These are phyloP conservation scores for Drosophila saltans DNA, from an alignment of 1,140 invertebrate species.

Conservation along the genomic window DNA sequence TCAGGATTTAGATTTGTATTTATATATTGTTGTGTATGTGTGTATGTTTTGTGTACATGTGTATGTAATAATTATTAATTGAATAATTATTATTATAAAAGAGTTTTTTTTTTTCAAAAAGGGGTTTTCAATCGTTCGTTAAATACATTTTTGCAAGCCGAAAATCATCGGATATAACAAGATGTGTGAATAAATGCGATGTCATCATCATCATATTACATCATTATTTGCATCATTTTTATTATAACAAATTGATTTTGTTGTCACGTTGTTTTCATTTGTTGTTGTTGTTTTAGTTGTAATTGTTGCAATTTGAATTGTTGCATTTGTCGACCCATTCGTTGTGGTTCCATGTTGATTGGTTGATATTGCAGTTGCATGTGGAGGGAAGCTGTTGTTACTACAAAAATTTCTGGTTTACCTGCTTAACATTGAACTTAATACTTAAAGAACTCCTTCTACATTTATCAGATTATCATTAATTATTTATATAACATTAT, in stretches of 20 bases:
- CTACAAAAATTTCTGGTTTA: slow-evolving; percentile 55
- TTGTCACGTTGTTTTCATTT: slow-evolving; percentile 55
- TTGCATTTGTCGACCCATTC: slow-evolving; percentile 25
- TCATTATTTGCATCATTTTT: slow-evolving; percentile 67
- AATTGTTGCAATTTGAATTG: slow-evolving; percentile 41
- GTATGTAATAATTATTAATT: slow-evolving; percentile 28
- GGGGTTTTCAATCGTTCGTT: slow-evolving; percentile 72
- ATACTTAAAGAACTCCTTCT: slow-evolving; percentile 73
- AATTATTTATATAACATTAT: slow-evolving; percentile 23
- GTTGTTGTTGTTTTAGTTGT: slow-evolving; percentile 35
- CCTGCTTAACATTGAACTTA: slow-evolving; percentile 69
- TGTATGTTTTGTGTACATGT: slow-evolving; percentile 9
- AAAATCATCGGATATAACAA: slow-evolving; percentile 83
- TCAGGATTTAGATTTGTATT: slow-evolving; percentile 16
- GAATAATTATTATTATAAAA: slow-evolving; percentile 49
- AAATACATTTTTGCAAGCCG: slow-evolving; percentile 81
- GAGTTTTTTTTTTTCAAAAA: slow-evolving; percentile 18
- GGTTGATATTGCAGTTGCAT: slow-evolving; percentile 46
- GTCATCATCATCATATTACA: slow-evolving; percentile 75
- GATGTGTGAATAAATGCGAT: slow-evolving; percentile 82
- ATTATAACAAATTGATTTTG: slow-evolving; percentile 47
- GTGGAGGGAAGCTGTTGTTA: slow-evolving; percentile 81
- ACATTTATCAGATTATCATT: slow-evolving; percentile 21
- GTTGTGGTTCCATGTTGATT: slow-evolving; percentile 21
- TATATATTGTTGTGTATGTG: not conserved